Conservation (phyloP, 1,140 invertebrate species). For the Drosophila murphyi region DNA sequence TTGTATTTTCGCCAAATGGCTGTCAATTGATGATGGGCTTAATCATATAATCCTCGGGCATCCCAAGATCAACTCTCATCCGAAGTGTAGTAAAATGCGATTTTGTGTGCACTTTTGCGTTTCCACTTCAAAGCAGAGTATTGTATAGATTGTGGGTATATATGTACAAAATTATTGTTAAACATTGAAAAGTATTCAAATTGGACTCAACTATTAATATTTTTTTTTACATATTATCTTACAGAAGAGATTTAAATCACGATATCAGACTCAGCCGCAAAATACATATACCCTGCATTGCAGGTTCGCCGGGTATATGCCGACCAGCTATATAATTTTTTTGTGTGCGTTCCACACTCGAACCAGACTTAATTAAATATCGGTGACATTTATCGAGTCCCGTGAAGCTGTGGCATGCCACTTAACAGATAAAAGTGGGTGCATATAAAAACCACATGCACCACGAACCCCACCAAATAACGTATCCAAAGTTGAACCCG, state of each 20-base stretch:
- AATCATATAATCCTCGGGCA: slow-evolving; percentile 1
- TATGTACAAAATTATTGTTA: neutral
- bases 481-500: neutral
- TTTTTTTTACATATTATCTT: too few species aligned
- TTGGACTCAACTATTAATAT: too few species aligned
- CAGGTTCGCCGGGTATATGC: slow-evolving; percentile 10
- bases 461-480: slow-evolving; percentile 26
- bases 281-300: slow-evolving; percentile 4
- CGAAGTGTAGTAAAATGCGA: slow-evolving; percentile 20
- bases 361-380: slow-evolving; percentile 80
- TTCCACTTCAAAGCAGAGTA: neutral
- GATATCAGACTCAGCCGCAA: too few species aligned
- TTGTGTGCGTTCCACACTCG: slow-evolving; percentile 28
- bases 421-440: slow-evolving; percentile 69
- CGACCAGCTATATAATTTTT: slow-evolving; percentile 32
- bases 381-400: slow-evolving; percentile 81
- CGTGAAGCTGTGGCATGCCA: slow-evolving; percentile 78
- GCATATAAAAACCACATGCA: slow-evolving; percentile 39
- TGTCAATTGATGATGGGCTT: slow-evolving; percentile 30
- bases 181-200: too few species aligned
- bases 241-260: too few species aligned
- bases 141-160: neutral
- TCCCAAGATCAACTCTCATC: slow-evolving; percentile 8
- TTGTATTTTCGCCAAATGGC: slow-evolving; percentile 17
- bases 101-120: slow-evolving; percentile 18